phyloP scores from a whole-genome alignment of 2,888 invertebrate genomes.

The Eupithecia subfuscata region DNA sequence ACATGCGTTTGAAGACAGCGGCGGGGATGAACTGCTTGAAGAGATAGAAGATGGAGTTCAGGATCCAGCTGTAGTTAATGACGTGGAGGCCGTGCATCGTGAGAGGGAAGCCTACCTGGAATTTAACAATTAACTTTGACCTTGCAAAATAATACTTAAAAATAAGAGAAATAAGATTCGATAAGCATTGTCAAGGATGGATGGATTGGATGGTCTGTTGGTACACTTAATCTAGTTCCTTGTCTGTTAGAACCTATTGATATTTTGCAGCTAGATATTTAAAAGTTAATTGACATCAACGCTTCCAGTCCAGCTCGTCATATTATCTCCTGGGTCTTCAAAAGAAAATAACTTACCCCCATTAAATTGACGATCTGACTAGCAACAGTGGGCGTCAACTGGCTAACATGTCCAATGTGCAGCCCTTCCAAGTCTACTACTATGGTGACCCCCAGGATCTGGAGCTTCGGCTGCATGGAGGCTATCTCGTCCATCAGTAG shows the following conservation, averaged over 20 bases:
- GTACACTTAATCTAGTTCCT: too few relatives aligned
- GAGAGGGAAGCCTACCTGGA: conserved; percentile 89
- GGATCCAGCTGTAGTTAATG: conserved; percentile 90
- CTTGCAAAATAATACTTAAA: background rate
- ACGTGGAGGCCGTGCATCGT: conserved; percentile 89
- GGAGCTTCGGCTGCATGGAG: conserved; percentile 73
- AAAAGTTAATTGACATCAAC: too few relatives aligned
- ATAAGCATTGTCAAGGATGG: background rate
- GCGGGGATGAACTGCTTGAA: conserved; percentile 90
- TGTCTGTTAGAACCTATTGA: too few relatives aligned
- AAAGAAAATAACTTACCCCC: conserved; percentile 60
- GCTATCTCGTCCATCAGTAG: conserved; percentile 76
- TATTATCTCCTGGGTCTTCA: background rate
- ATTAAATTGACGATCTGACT: conserved; percentile 72
- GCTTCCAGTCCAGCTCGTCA: background rate
- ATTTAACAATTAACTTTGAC: background rate
- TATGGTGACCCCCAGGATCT: conserved; percentile 75
- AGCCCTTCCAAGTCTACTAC: conserved; percentile 75
- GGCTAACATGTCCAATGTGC: conserved; percentile 64
- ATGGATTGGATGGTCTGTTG: too few relatives aligned
- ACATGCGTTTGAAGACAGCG: conserved; percentile 83
- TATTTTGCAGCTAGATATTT: too few relatives aligned
- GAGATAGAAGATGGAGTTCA: conserved; percentile 89
- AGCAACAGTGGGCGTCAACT: conserved; percentile 70
- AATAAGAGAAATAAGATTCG: background rate